Percentiles rank a stretch among this genome's conserved stretches.
phyloP scores from a whole-genome alignment of 2,888 invertebrate species.

The Limnephilus rhombicus region DNA sequence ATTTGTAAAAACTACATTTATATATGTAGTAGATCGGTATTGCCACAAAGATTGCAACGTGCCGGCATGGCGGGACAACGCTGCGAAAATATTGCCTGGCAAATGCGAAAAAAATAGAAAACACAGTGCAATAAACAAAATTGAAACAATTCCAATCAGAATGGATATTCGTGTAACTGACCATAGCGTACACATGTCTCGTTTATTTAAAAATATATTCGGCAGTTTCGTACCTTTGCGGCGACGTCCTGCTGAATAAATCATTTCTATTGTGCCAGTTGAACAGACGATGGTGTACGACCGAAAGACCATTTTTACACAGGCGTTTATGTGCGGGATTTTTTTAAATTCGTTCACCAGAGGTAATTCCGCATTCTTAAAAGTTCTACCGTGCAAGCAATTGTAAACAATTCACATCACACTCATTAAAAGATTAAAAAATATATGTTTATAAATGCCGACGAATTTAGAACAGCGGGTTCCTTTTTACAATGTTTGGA shows the following conservation, averaged over 20 bases:
- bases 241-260: constrained; percentile 31
- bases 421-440: not conserved
- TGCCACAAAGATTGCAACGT: not conserved
- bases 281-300: constrained; percentile 19
- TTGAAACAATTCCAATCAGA: constrained; percentile 20
- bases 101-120: not conserved
- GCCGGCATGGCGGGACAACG: not conserved
- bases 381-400: not conserved
- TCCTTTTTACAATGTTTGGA: not conserved
- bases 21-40: not conserved
- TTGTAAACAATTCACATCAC: not conserved
- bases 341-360: not conserved
- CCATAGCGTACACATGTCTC: constrained; percentile 3
- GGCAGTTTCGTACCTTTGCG: constrained; percentile 27
- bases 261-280: constrained; percentile 23
- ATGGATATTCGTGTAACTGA: constrained; percentile 19
- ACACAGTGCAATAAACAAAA: constrained; percentile 3
- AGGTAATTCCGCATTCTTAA: not conserved
- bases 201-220: constrained; percentile 32
- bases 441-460: not conserved
- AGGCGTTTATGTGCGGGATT: not conserved
- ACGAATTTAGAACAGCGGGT: not conserved
- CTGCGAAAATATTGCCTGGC: not conserved
- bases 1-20: not conserved
- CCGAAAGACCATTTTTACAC: constrained; percentile 15